These are phyloP conservation scores for Solenopsis fugax DNA, from an alignment of 1,140 invertebrate species.

Conservation along the genomic window DNA sequence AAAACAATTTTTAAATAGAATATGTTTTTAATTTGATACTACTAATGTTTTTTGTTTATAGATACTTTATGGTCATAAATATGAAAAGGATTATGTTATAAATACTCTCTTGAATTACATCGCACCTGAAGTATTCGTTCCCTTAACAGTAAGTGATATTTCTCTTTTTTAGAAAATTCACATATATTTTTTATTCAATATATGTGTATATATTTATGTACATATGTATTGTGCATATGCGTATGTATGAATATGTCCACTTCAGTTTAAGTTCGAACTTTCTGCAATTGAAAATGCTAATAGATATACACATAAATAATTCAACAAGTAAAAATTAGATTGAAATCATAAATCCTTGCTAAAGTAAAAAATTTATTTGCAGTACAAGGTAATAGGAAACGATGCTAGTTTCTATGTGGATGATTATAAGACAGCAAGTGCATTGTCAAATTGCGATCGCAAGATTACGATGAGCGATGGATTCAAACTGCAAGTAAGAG, in stretches of 20 bases:
- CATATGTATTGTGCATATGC: too few species aligned
- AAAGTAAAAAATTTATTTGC: constrained; percentile 67
- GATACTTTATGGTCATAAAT: constrained; percentile 91
- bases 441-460: constrained; percentile 88
- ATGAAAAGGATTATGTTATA: constrained; percentile 90
- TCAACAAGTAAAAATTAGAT: background rate
- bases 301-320: background rate
- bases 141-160: constrained; percentile 86
- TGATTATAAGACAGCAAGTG: constrained; percentile 89
- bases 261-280: too few species aligned
- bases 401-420: constrained; percentile 90
- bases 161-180: background rate
- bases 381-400: constrained; percentile 87
- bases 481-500: constrained; percentile 89
- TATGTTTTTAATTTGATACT: too few species aligned
- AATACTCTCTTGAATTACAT: constrained; percentile 88
- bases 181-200: background rate
- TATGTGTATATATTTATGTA: background rate
- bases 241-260: too few species aligned
- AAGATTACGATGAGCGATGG: constrained; percentile 90
- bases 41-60: constrained; percentile 68
- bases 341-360: background rate
- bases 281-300: too few species aligned
- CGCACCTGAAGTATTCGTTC: constrained; percentile 89
- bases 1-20: too few species aligned